These are phyloP conservation scores for Esperia sulphurella DNA, from an alignment of 2,888 invertebrate genomes.

Conservation along the genomic window DNA sequence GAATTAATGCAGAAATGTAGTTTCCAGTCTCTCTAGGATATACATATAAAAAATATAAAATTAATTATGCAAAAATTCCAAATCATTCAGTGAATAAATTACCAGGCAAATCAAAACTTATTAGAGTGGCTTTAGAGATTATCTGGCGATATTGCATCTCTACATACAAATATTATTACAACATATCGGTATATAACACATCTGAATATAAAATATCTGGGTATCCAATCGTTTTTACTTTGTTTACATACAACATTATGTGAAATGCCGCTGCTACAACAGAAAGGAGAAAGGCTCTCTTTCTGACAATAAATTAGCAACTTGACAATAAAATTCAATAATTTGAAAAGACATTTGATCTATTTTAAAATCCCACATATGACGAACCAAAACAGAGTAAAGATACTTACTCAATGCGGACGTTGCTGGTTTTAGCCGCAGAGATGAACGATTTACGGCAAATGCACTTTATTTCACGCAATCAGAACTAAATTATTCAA, in stretches of 20 bases:
- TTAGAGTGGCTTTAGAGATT: too few relatives aligned
- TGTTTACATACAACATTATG: slow-evolving; percentile 2
- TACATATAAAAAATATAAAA: too few relatives aligned
- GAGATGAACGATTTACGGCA: slow-evolving; percentile 13
- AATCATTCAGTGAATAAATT: too few relatives aligned
- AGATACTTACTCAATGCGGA: slow-evolving; percentile 29
- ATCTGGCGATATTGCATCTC: too few relatives aligned
- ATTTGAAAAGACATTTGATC: slow-evolving; percentile 43
- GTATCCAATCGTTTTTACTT: background rate
- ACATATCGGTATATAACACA: too few relatives aligned
- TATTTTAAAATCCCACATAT: slow-evolving; percentile 41
- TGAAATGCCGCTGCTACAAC: background rate
- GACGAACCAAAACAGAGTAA: slow-evolving; percentile 17
- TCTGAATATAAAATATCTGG: too few relatives aligned
- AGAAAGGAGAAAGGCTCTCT: background rate
- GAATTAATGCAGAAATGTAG: too few relatives aligned
- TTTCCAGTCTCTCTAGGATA: too few relatives aligned
- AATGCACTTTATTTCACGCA: slow-evolving; percentile 30
- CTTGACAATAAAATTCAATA: slow-evolving; percentile 23
- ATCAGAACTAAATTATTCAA: slow-evolving; percentile 26
- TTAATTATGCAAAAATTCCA: too few relatives aligned
- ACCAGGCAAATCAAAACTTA: too few relatives aligned
- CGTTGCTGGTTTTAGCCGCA: background rate
- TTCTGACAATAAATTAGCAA: slow-evolving; percentile 25
- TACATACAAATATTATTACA: too few relatives aligned